Percentiles rank a stretch among this genome's conserved stretches.
These are phyloP conservation scores for Argyrosomus japonicus DNA, from an alignment of 2,113 vertebrate genomes.

Conservation along the genomic window DNA sequence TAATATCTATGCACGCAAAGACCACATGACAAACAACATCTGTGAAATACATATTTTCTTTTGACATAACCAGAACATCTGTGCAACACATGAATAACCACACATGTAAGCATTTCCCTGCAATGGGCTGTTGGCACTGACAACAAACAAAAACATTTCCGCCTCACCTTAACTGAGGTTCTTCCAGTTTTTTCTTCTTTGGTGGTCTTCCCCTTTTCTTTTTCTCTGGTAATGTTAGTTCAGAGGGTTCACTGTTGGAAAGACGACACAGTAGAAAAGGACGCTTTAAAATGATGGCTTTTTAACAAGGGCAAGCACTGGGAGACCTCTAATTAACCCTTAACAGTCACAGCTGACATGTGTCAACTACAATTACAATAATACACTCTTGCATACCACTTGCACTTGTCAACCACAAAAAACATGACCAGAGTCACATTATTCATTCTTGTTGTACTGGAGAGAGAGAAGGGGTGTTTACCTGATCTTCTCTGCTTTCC, in stretches of 20 bases:
- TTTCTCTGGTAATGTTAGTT: conserved; percentile 81
- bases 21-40: background rate
- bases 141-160: background rate
- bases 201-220: conserved; percentile 93
- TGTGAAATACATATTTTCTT: background rate
- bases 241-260: conserved; percentile 72
- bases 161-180: conserved; percentile 83
- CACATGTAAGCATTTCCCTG: background rate
- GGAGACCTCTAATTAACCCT: conserved; percentile 24
- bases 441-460: background rate
- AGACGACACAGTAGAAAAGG: background rate
- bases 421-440: background rate
- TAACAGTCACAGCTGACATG: conserved; percentile 29
- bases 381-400: background rate
- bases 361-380: background rate
- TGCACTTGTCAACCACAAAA: background rate
- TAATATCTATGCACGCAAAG: background rate
- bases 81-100: conserved; percentile 13
- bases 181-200: conserved; percentile 91
- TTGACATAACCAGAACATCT: conserved; percentile 7
- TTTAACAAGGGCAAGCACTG: conserved; percentile 18
- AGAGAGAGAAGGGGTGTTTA: conserved; percentile 57
- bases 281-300: conserved; percentile 32
- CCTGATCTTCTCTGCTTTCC: conserved; percentile 84
- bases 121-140: background rate